Evolutionary conservation across 2,888 invertebrate genomes (phyloP).

Genomic region (Flexamia atlantica): DNA sequence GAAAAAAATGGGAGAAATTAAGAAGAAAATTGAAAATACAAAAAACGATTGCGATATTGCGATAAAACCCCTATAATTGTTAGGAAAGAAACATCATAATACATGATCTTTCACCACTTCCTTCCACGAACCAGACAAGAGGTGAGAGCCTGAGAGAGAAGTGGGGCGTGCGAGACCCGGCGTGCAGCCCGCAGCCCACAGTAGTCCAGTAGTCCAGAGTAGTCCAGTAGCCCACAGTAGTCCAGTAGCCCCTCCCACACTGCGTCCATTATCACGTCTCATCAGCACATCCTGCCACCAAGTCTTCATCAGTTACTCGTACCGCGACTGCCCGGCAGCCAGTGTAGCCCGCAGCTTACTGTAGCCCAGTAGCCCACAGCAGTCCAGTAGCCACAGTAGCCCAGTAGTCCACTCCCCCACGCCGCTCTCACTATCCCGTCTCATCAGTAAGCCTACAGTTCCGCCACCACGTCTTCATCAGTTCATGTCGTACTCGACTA

Average conservation of each 20-base stretch:
- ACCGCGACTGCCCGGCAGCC: no score
- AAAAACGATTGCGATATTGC: no score
- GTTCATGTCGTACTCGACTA: no score
- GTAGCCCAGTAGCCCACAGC: not conserved
- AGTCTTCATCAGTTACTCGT: not conserved
- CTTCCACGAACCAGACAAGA: no score
- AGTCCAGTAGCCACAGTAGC: constrained; percentile 9
- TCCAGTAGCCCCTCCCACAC: not conserved
- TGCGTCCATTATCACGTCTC: constrained; percentile 14
- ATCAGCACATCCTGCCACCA: constrained; percentile 5
- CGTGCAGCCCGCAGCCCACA: not conserved
- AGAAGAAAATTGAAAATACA: no score
- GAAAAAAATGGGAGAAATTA: no score
- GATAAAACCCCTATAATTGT: no score
- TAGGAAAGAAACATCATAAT: no score
- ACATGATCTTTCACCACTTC: no score
- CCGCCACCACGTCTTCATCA: not conserved
- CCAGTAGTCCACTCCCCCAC: constrained; percentile 2
- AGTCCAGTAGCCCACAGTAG: not conserved
- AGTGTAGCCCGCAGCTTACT: not conserved
- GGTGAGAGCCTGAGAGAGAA: no score
- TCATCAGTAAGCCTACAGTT: constrained; percentile 37
- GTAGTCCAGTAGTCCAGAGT: not conserved
- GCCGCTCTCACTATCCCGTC: constrained; percentile 13
- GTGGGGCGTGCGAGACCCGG: no score